phyloP scores from a whole-genome alignment of 2,797 vertebrate species.

The Coluber constrictor region DNA sequence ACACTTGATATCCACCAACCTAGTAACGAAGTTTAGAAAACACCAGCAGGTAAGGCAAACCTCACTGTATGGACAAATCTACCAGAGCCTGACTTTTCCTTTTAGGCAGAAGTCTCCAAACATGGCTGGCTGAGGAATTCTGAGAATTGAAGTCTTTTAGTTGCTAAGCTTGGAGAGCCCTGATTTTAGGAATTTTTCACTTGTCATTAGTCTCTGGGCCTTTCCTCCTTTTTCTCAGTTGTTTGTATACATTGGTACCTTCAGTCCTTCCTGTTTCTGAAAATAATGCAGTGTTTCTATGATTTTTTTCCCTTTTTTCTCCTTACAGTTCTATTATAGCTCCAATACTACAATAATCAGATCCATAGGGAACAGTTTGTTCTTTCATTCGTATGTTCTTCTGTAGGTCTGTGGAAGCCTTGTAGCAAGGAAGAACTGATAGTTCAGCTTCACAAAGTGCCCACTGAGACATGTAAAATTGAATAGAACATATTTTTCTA shows the following conservation, averaged over 20 bases:
- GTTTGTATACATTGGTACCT: not conserved
- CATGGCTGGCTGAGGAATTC: not conserved
- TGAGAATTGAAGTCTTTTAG: not conserved
- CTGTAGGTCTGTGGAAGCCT: not conserved
- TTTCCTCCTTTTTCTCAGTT: not conserved
- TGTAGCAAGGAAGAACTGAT: not conserved
- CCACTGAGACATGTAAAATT: not conserved
- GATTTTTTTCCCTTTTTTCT: not conserved
- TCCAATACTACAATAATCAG: not conserved
- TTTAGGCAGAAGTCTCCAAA: not conserved
- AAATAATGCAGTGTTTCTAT: not conserved
- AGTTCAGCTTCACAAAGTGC: not conserved
- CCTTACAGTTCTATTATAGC: not conserved
- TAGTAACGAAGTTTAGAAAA: not conserved
- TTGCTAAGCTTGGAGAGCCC: not conserved
- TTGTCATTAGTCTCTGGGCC: not conserved
- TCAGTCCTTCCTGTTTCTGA: not conserved
- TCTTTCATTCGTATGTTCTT: not conserved
- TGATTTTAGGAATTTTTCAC: not conserved
- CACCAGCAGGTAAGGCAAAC: not conserved
- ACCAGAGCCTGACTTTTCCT: not conserved
- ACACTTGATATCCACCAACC: not conserved
- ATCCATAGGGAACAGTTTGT: not conserved
- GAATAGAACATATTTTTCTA: not conserved
- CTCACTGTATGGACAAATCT: not conserved